Percentiles rank a stretch among this genome's conserved stretches.
Evolutionary conservation across 2,888 invertebrate species (phyloP).

Genomic region (Stenurella melanura): DNA sequence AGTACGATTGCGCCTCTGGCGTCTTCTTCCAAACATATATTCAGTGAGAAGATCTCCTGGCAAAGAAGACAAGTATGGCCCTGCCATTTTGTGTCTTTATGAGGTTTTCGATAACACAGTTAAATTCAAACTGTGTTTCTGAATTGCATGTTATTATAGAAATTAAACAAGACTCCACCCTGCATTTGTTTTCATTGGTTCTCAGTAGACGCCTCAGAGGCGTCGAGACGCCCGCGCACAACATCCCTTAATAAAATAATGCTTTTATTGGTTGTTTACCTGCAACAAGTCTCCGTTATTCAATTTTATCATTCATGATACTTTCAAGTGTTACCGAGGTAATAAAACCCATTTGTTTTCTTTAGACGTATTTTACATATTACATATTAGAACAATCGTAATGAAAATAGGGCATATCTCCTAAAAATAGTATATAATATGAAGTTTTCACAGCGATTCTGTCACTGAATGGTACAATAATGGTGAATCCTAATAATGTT

Average conservation of each 20-base stretch:
- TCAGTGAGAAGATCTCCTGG: slow-evolving; percentile 93
- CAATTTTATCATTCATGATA: slow-evolving; percentile 16
- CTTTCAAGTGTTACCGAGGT: background rate
- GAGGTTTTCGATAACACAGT: slow-evolving; percentile 58
- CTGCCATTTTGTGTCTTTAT: slow-evolving; percentile 79
- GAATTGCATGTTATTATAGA: slow-evolving; percentile 62
- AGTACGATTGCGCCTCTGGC: slow-evolving; percentile 92
- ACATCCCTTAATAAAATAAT: slow-evolving; percentile 65
- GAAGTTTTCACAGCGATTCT: too few relatives aligned
- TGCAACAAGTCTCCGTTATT: slow-evolving; percentile 54
- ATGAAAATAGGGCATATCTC: too few relatives aligned
- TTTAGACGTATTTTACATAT: background rate
- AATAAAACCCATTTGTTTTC: background rate
- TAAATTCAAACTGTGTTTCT: slow-evolving; percentile 62
- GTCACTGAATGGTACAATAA: too few relatives aligned
- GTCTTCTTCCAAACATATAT: slow-evolving; percentile 92
- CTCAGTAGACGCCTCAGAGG: slow-evolving; percentile 67
- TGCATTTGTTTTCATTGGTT: slow-evolving; percentile 68
- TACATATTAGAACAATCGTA: background rate
- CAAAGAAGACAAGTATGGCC: slow-evolving; percentile 89
- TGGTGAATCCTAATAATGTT: too few relatives aligned
- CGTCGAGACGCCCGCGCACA: slow-evolving; percentile 71
- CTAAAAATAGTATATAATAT: too few relatives aligned
- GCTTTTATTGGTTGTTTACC: slow-evolving; percentile 67
- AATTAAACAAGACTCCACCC: slow-evolving; percentile 70